Conservation (phyloP, 2,797 vertebrate genomes). For the Pitangus sulphuratus region DNA sequence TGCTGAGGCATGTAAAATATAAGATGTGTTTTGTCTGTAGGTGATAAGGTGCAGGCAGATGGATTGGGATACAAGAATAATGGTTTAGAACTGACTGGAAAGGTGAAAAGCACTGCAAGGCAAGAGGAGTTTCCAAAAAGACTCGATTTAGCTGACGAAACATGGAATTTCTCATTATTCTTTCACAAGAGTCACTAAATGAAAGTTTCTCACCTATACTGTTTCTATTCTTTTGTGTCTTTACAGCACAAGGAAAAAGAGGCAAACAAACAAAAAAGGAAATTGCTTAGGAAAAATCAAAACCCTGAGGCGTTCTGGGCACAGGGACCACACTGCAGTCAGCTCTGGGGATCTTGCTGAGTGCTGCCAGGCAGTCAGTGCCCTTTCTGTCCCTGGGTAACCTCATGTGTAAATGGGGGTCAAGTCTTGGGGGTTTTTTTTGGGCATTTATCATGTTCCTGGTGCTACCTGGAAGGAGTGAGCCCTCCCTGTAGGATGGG, state of each 20-base stretch:
- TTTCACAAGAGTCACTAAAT: not conserved
- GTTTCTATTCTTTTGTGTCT: not conserved
- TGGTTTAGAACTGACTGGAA: not conserved
- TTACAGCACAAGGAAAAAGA: not conserved
- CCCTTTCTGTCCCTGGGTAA: not conserved
- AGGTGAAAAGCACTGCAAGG: not conserved
- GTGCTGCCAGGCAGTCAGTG: rapidly evolving
- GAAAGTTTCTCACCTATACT: not conserved
- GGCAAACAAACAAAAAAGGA: not conserved
- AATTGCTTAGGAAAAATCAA: not conserved
- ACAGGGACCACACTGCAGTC: not conserved
- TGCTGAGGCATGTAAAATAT: not conserved
- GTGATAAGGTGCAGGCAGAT: not conserved
- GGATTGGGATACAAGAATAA: not conserved
- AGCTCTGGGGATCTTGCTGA: not conserved
- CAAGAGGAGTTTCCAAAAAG: not conserved
- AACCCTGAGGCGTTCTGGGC: rapidly evolving
- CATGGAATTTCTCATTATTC: not conserved
- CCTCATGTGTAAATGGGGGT: rapidly evolving
- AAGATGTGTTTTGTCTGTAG: not conserved
- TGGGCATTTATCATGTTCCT: not conserved
- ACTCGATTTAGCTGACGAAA: not conserved
- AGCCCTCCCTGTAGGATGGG: rapidly evolving
- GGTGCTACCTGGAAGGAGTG: not conserved
- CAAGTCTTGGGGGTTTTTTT: not conserved